A percentile compares a stretch with the other conserved stretches of the same genome.
Evolutionary conservation across 2,797 vertebrate species (phyloP).

Genomic region (Emys orbicularis): DNA sequence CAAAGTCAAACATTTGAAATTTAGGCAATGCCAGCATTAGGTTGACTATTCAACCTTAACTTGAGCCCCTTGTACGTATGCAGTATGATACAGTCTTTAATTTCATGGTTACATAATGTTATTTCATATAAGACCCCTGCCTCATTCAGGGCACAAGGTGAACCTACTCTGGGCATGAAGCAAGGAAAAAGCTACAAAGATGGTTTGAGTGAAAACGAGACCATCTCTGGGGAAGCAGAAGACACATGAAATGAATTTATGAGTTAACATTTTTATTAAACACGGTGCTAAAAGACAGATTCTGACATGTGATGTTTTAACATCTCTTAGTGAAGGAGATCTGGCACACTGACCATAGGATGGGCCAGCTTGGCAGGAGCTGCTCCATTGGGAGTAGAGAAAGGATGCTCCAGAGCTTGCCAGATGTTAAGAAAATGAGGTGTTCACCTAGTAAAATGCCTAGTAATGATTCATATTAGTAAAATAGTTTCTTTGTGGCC

Average conservation of each 20-base stretch:
- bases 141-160: background rate
- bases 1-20: background rate
- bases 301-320: background rate
- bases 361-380: background rate
- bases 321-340: conserved; percentile 9
- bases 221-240: background rate
- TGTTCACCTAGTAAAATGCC: background rate
- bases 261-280: background rate
- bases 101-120: background rate
- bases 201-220: background rate
- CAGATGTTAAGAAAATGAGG: background rate
- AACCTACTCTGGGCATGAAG: background rate
- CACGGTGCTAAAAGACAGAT: background rate
- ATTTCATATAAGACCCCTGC: background rate
- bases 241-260: background rate
- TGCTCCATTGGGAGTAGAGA: background rate
- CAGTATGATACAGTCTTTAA: background rate
- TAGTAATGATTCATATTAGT: background rate
- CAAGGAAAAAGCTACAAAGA: background rate
- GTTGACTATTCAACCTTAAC: rapidly evolving
- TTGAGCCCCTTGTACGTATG: background rate
- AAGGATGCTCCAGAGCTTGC: background rate
- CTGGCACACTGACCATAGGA: background rate
- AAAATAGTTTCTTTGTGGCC: background rate
- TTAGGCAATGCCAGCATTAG: background rate